phyloP scores from a whole-genome alignment of 2,113 vertebrate genomes.

The Chlamydotis undulata region DNA sequence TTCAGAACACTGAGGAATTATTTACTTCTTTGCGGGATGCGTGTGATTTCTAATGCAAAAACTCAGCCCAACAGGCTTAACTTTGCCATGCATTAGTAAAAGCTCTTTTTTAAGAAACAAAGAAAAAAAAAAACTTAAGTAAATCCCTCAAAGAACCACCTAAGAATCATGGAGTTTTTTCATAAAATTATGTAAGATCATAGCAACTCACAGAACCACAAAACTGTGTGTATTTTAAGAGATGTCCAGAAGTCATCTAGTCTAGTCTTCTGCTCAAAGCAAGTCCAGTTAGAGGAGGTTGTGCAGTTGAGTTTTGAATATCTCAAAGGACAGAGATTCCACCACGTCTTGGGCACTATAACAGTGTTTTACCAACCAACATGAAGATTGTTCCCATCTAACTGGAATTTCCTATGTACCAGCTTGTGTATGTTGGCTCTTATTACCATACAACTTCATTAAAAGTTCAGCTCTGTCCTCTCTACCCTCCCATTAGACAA shows the following conservation, averaged over 20 bases:
- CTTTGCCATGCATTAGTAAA: not conserved
- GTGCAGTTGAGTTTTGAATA: not conserved
- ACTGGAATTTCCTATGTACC: not conserved
- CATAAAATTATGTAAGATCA: not conserved
- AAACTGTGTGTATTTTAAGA: not conserved
- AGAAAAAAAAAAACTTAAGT: not conserved
- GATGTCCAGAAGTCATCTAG: not conserved
- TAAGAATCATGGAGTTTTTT: not conserved
- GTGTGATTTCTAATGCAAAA: not conserved
- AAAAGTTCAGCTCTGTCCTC: not conserved
- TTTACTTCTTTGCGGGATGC: not conserved
- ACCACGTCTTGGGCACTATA: not conserved
- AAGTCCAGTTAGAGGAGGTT: not conserved
- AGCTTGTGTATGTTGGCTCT: not conserved
- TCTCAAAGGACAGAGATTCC: not conserved
- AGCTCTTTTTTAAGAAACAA: fast-evolving
- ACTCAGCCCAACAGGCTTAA: not conserved
- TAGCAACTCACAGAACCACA: not conserved
- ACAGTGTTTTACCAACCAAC: not conserved
- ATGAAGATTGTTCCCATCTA: not conserved
- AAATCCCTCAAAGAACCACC: not conserved
- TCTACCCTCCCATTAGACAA: not conserved
- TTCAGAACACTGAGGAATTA: not conserved
- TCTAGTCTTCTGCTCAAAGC: not conserved
- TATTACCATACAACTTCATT: not conserved